A percentile compares a stretch with the other conserved stretches of the same genome.
These are phyloP conservation scores for Pseudochromis fuscus DNA, from an alignment of 2,797 vertebrate genomes.

Conservation along the genomic window DNA sequence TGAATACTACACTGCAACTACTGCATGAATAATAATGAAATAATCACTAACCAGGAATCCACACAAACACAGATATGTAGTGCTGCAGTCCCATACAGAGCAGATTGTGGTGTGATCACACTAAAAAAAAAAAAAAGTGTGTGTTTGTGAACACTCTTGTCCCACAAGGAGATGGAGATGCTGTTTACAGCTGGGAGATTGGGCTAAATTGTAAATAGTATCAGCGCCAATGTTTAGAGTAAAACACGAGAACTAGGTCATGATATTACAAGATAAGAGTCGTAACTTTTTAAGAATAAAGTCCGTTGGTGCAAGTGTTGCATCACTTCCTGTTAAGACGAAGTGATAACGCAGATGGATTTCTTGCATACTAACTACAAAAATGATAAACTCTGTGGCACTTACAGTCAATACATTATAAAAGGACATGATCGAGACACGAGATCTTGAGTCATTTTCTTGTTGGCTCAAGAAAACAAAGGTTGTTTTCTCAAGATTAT, in stretches of 20 bases:
- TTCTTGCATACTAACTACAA: too few species aligned
- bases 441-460: too few species aligned
- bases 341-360: too few species aligned
- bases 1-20: background rate
- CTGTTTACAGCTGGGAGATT: background rate
- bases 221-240: background rate
- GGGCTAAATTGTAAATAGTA: background rate
- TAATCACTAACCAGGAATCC: background rate
- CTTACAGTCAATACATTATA: too few species aligned
- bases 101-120: background rate
- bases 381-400: too few species aligned
- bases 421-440: too few species aligned
- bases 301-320: background rate
- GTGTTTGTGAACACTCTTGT: slow-evolving; percentile 4
- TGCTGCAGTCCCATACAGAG: background rate
- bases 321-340: background rate
- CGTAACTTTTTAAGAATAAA: background rate
- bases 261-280: background rate
- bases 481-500: too few species aligned
- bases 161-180: background rate
- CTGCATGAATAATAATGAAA: background rate
- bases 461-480: too few species aligned
- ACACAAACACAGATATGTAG: background rate
- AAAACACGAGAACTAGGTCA: too few species aligned
- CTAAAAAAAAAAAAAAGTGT: slow-evolving; percentile 12